Evolutionary conservation across 1,140 invertebrate species (phyloP).

Genomic region (Musca vetustissima): DNA sequence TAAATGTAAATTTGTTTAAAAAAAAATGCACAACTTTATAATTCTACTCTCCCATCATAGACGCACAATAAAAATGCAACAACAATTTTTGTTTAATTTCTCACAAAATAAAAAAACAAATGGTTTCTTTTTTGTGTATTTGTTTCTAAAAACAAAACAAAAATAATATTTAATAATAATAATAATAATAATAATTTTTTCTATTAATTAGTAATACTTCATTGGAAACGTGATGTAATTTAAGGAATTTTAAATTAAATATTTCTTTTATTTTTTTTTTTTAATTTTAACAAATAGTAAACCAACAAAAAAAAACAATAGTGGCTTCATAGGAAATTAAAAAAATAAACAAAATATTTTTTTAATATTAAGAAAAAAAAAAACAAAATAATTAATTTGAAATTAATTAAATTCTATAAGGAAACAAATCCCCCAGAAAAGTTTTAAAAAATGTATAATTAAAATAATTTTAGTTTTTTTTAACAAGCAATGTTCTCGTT

Average conservation of each 20-base stretch:
- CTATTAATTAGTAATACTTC: neutral
- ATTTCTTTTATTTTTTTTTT: neutral
- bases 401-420: constrained; percentile 38
- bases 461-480: neutral
- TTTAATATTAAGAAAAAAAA: neutral
- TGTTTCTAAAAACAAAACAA: constrained; percentile 7
- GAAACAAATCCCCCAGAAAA: no score
- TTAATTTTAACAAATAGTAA: no score
- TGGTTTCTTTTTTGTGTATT: neutral
- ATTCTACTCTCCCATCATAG: constrained; percentile 9
- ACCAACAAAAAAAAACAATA: constrained; percentile 5
- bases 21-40: constrained; percentile 15
- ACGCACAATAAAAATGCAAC: neutral
- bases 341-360: neutral
- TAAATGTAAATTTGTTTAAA: constrained; percentile 18
- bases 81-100: constrained; percentile 21
- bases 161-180: neutral
- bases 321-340: constrained; percentile 13
- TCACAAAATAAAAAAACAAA: neutral
- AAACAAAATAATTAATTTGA: constrained; percentile 51
- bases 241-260: no score
- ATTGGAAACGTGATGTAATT: constrained; percentile 13
- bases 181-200: no score
- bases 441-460: no score
- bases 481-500: constrained; percentile 26